Percentiles rank a stretch among this genome's conserved stretches.
These are phyloP conservation scores for Salmo trutta DNA, from an alignment of 2,797 vertebrate species.

Conservation along the genomic window DNA sequence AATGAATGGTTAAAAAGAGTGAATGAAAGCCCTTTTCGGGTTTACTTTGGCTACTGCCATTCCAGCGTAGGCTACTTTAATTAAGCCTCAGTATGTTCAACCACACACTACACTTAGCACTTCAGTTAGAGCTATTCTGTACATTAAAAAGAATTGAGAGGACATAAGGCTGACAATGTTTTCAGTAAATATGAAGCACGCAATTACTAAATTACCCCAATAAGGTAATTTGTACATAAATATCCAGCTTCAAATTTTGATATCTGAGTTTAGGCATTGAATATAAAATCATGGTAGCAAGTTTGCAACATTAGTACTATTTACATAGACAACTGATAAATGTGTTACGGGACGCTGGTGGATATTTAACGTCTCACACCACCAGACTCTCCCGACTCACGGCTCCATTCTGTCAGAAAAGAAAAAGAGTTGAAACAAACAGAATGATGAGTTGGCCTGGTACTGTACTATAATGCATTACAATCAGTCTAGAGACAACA, in stretches of 20 bases:
- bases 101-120: not conserved
- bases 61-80: too few relatives aligned
- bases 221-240: conserved; percentile 2
- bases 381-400: conserved; percentile 91
- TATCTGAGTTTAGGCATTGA: not conserved
- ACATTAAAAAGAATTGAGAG: conserved; percentile 35
- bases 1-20: not conserved
- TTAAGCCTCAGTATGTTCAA: conserved; percentile 1
- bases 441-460: not conserved
- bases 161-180: too few relatives aligned
- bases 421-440: not conserved
- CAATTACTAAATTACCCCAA: too few relatives aligned
- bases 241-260: conserved; percentile 29
- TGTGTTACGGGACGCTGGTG: not conserved
- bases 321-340: conserved; percentile 35
- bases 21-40: not conserved
- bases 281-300: conserved; percentile 27
- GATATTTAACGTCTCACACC: conserved; percentile 70
- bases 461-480: not conserved
- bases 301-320: conserved; percentile 41
- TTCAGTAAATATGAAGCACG: too few relatives aligned
- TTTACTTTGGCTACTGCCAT: not conserved
- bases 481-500: not conserved
- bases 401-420: conserved; percentile 82
- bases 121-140: conserved; percentile 45